Evolutionary conservation across 2,113 vertebrate species (phyloP), one percentile per base, ranked within the genome.

Genomic region (Solea senegalensis): DNA sequence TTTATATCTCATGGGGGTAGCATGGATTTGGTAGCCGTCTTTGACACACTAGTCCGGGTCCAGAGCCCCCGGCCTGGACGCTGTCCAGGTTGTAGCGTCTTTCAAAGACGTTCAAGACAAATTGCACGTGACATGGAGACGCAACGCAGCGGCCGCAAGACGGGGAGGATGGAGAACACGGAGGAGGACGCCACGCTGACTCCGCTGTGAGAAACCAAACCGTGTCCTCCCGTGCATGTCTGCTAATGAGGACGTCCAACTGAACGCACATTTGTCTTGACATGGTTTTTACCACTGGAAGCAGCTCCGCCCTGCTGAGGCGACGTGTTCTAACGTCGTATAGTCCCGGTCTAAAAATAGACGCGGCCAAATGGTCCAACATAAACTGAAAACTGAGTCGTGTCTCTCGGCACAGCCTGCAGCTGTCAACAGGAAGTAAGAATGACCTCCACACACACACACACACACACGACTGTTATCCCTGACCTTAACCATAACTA

Each of bases 341-440:
- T 69, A 67, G 72, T 54, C 61, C 52, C 12, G 34, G 41, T 60
- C 84, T 85, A 83, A 69, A 90, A 92, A 91, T 90, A 92, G 87
- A 89, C 54, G 48, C 7, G 8, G 80, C 80, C 88, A 92, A 90
- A 90, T 84, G 88, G 79, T 81, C 67, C 52, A 87, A 88, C 69
- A 67, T 90, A 89, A 91, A 91, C 87, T 69, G 74, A 74, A 88
- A 72, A 82, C 74, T 11, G 62, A 85, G 78, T 69, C 80, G 79
- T 80, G 85, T 87, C 88, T 51, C 80, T 71, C 71, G 74, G 86
- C 80, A 73, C 90, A 89, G 87, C 76, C 81, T 80, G 86, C 91
- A 93, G 90, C 91, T 92, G 91, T 93, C 90, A 83, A 88, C 86
- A 91, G 87, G 88, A 93, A 90, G 88, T 74, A 81, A 88, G 88